phyloP scores from a whole-genome alignment of 2,113 vertebrate genomes.

The Pomatorhinus ruficollis region DNA sequence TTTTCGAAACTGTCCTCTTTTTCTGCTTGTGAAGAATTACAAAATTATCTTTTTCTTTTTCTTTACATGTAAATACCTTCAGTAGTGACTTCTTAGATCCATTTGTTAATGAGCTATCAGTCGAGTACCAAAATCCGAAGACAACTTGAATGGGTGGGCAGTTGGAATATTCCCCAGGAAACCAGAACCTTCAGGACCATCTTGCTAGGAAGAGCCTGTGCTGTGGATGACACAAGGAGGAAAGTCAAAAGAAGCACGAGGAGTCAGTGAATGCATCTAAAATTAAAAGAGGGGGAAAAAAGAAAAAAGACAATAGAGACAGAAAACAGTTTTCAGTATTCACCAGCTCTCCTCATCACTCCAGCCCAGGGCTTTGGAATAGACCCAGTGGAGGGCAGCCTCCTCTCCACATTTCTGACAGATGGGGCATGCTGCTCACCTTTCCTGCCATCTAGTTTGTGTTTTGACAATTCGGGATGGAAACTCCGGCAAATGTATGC shows the following conservation, averaged over 20 bases:
- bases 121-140: background rate
- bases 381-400: slow-evolving; percentile 49
- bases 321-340: slow-evolving; percentile 58
- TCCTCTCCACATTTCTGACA: slow-evolving; percentile 49
- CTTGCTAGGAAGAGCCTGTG: background rate
- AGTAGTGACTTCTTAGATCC: background rate
- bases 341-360: slow-evolving; percentile 42
- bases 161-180: background rate
- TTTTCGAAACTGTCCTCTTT: background rate
- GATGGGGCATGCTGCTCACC: slow-evolving; percentile 15
- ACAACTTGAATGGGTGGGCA: background rate
- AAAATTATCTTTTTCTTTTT: background rate
- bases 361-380: slow-evolving; percentile 47
- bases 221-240: background rate
- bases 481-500: slow-evolving; percentile 62
- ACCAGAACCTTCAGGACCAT: background rate
- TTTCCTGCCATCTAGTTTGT: slow-evolving; percentile 61
- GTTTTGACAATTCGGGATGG: slow-evolving; percentile 58
- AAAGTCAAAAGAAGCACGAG: background rate
- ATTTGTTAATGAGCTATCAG: background rate
- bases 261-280: background rate
- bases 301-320: background rate
- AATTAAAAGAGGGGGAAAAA: background rate
- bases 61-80: background rate
- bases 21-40: background rate